phyloP scores from a whole-genome alignment of 2,888 invertebrate species.

The Mythimna ferrago region DNA sequence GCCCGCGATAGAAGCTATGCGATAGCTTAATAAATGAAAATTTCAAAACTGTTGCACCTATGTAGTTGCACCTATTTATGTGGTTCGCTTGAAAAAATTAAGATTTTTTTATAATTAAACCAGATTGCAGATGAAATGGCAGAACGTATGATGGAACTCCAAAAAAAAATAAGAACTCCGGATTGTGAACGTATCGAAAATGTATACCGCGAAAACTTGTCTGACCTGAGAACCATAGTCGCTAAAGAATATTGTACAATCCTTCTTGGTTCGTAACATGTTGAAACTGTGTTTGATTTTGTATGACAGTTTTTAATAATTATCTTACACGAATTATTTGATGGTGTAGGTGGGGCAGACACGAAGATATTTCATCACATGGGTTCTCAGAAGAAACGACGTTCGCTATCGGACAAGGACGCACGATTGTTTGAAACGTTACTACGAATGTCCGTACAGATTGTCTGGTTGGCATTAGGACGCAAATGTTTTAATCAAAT shows the following conservation, averaged over 20 bases:
- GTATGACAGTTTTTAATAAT: background rate
- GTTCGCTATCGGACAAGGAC: slow-evolving; percentile 92
- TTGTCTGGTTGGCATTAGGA: slow-evolving; percentile 92
- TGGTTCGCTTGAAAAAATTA: background rate
- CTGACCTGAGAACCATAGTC: slow-evolving; percentile 90
- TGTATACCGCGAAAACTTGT: slow-evolving; percentile 88
- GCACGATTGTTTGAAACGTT: slow-evolving; percentile 91
- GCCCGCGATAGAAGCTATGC: too few relatives aligned
- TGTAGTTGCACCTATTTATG: too few relatives aligned
- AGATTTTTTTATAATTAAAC: background rate
- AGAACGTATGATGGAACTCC: slow-evolving; percentile 86
- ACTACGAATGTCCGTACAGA: slow-evolving; percentile 90
- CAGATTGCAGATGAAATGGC: slow-evolving; percentile 91
- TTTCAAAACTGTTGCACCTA: too few relatives aligned
- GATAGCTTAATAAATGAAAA: too few relatives aligned
- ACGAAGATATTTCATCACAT: slow-evolving; percentile 91
- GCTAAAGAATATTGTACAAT: slow-evolving; percentile 91
- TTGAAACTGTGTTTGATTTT: background rate
- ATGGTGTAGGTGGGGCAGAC: slow-evolving; percentile 83
- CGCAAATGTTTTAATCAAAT: slow-evolving; percentile 91
- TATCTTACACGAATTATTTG: background rate
- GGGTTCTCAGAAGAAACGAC: slow-evolving; percentile 88
- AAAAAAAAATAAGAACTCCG: slow-evolving; percentile 89
- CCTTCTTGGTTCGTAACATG: slow-evolving; percentile 84
- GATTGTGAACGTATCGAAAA: slow-evolving; percentile 86